Evolutionary conservation across 2,113 vertebrate species (phyloP), one percentile per base, ranked within the genome.

Genomic region (Carettochelys insculpta): DNA sequence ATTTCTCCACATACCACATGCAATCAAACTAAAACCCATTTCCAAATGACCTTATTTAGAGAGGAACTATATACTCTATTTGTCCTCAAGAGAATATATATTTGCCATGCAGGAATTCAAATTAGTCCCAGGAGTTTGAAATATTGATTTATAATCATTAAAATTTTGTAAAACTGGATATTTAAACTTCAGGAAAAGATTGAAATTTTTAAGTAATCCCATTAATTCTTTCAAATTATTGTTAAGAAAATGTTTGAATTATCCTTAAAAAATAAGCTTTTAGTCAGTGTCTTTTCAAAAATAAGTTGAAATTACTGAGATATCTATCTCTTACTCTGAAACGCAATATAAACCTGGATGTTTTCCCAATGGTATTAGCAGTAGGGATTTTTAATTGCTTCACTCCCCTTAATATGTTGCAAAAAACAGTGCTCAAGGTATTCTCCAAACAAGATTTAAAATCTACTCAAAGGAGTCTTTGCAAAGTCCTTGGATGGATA

Each of bases 1-100:
- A 88, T 8, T 24, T 50, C 0, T 7, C 68, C 83, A 86, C 86
- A 73, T 85, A 77, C 96, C 96, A 96, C 91, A 95, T 93, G 86
- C 78, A 96, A 95, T 86, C 52, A n/a, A 68, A 47, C 76, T 95
- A 71, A 95, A 91, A 85, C 4, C 91, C 91, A 97, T 95, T 96
- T 94, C 79, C 95, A 95, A 87, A 92, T 95, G 90, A 95, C 94
- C 90, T 86, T 87, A 93, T 51, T 92, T 83, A 83, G 22, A 92
- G 77, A 87, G 41, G 94, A 92, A 94, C 86, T 92, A 95, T 95
- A 93, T 95, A 89, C 58, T 91, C 86, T 90, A 31, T 77, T 56
- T 92, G 87, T 95, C 88, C 83, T 91, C 61, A 86, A 90, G 29
- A 45, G 43, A 61, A 86, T 68, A 80, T 84, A 95, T 93, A 90